Base-by-base conservation (phyloP, 2,888 invertebrate species). In the Agrotis segetum region DNA sequence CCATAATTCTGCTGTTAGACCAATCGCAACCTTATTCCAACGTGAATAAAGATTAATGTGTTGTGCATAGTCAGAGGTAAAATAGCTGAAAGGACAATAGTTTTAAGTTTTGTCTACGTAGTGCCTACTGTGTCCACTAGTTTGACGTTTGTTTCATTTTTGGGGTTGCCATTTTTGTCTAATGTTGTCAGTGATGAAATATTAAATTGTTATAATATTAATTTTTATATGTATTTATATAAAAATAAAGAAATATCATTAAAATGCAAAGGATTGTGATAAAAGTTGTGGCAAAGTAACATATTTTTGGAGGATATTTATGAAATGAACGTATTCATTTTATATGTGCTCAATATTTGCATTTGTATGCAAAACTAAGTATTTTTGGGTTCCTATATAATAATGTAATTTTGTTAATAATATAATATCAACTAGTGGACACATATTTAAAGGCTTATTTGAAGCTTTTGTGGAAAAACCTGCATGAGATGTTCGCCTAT, bases 91-190 rank as follows among this genome's bases (percentile, higher is more conserved):
- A 56, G 56, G 34, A 56, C 56, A 5, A n/a, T 56, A 81, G 24
- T 56, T 63, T 59, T 68, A 67, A 60, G 44, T 82, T 78, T 52
- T 56, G 58, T 62, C 53, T 71, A 58, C 29, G 63, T 77, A 77
- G 82, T 81, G 79, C 79, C 64, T 80, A 50, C 14, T 62, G 79
- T 80, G 79, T 80, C 79, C 79, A 80, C 79, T 80, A 80, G 79
- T 56, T 80, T 64, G 71, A 71, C 16, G 24, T 62, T 65, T 47
- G 21, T 19, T 60, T 56, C 7, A 13, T 3, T 49, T 34, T 59
- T 47, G 34, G 46, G 47, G 34, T 62, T 49, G 47, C 21, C 5
- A n/a, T 16, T 24, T 58, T 49, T 66, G 7, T 6, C 11, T 0
- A 5, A 19, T 58, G n/a, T 16, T 73, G 34, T 62, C 50, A 55